Conservation (phyloP, 2,888 invertebrate genomes). For the Microplitis deprimator region DNA sequence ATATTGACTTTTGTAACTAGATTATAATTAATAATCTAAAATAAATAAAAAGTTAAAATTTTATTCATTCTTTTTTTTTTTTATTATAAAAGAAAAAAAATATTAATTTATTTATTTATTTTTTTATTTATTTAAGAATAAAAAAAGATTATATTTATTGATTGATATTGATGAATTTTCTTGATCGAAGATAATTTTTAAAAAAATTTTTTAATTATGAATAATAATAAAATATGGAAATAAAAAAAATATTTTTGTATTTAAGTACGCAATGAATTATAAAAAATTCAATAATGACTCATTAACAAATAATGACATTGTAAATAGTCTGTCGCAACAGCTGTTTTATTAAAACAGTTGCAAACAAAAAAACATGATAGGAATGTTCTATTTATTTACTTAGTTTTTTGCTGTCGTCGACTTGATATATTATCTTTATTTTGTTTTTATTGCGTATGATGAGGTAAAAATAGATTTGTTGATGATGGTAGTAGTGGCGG, state of each 20-base stretch:
- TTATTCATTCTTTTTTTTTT: no score
- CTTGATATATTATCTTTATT: not conserved
- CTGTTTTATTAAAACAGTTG: not conserved
- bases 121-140: no score
- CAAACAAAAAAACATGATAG: not conserved
- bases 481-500: not conserved
- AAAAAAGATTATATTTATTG: no score
- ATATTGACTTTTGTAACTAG: no score
- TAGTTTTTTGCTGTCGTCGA: not conserved
- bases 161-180: no score
- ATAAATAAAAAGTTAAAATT: no score
- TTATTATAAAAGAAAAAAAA: no score
- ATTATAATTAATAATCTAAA: no score
- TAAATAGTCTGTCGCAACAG: not conserved
- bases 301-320: not conserved
- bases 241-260: not conserved
- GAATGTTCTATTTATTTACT: not conserved
- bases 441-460: not conserved
- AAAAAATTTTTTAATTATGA: no score
- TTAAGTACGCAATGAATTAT: no score
- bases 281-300: not conserved
- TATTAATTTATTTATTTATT: no score
- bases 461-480: not conserved
- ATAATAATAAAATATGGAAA: not conserved
- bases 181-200: no score